phyloP scores from a whole-genome alignment of 2,113 vertebrate species.

The Cynocephalus volans region DNA sequence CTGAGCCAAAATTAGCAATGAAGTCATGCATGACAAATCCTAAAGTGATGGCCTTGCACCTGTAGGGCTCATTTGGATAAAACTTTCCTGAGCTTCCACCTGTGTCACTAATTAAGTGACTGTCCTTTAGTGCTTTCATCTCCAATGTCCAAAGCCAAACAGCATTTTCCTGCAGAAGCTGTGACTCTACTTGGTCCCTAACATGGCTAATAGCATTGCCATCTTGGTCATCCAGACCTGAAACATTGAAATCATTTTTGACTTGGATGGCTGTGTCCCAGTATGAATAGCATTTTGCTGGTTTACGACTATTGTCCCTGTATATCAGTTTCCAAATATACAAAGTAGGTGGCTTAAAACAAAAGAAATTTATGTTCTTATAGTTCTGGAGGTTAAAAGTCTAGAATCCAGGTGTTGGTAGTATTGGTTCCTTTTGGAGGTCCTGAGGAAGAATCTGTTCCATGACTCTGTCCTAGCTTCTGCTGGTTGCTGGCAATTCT shows the following conservation, averaged over 20 bases:
- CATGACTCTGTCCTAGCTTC: not conserved
- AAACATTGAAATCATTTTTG: not conserved
- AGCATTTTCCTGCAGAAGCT: slow-evolving; percentile 1
- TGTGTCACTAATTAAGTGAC: slow-evolving; percentile 21
- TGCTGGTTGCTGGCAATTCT: not conserved
- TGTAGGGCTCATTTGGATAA: not conserved
- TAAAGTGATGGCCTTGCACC: slow-evolving; percentile 33
- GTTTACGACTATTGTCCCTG: not conserved
- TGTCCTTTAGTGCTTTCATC: not conserved
- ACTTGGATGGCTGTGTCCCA: not conserved
- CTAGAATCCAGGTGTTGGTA: not conserved
- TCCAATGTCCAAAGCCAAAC: not conserved
- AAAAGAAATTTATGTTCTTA: not conserved
- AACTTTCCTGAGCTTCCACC: not conserved
- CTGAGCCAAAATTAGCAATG: slow-evolving; percentile 56
- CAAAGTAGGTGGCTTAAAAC: not conserved
- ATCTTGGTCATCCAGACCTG: not conserved
- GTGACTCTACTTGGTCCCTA: not conserved
- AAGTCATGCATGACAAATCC: not conserved
- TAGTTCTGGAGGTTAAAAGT: not conserved
- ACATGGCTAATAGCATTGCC: not conserved
- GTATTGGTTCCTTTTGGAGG: not conserved
- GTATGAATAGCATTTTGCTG: not conserved
- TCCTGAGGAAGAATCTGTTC: not conserved
- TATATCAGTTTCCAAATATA: not conserved